Evolutionary conservation across 1,140 invertebrate species (phyloP), one percentile per base, ranked within the genome.

Genomic region (Telenomus remus): DNA sequence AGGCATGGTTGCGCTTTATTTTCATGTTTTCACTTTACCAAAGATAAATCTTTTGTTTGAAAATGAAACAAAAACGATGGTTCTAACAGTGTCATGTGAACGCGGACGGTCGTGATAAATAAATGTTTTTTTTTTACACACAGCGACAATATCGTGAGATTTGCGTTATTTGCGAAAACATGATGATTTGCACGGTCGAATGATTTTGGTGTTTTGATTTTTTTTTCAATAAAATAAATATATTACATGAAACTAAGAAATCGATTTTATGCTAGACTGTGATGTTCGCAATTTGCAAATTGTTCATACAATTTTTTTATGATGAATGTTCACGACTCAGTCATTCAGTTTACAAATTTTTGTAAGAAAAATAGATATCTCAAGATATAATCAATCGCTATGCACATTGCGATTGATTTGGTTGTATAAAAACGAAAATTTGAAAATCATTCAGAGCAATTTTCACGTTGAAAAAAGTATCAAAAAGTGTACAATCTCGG

Each of bases 41-140:
- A 1, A 27, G 19, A 6, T 27, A 27, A 27, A 27, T 6, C 6
- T 27, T 27, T 27, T 6, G 19, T 27, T 27, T 27, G 19, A n/a
- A n/a, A 74, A 59, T 53, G 15, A 37, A 53, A 75, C 47, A 75
- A 27, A 27, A 27, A 27, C 1, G 19, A 27, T 3, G 1, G 19
- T 27, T 27, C 19, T 27, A 27, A 27, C 19, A 27, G 19, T 27
- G 54, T 75, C 33, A 57, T 68, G 57, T 48, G 34, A 59, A 63
- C 53, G 64, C 64, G 64, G 63, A 75, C 71, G 64, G 71, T 39
- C 71, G 44, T 75, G 64, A 68, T 68, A 75, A 75, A 75, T 68
- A 68, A 75, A 75, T 68, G 42, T 74, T n/a, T 27, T 27, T 27
- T 27, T 1, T 39, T 11, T 39, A 68, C 64, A 68, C 57, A 63